A percentile compares a stretch with the other conserved stretches of the same genome.
These are phyloP conservation scores for Chaetoderma sp. DNA, from an alignment of 2,888 invertebrate species.

Conservation along the genomic window DNA sequence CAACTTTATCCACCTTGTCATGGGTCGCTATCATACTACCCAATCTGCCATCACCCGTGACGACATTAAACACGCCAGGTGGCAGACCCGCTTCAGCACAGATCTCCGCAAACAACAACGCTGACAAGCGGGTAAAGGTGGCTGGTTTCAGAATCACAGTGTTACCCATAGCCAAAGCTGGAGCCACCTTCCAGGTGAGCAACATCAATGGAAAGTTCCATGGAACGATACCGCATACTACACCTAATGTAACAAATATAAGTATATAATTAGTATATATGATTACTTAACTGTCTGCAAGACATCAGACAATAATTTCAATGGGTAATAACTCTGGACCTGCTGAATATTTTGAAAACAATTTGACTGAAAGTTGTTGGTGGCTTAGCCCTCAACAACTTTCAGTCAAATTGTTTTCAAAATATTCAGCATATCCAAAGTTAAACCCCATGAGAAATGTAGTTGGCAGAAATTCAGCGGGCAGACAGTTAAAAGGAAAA, in stretches of 20 bases:
- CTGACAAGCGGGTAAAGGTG: slow-evolving; percentile 68
- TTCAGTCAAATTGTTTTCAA: too few species aligned
- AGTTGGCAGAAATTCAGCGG: too few species aligned
- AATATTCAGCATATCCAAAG: too few species aligned
- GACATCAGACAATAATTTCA: too few species aligned
- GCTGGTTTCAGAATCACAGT: slow-evolving; percentile 71
- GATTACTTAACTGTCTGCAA: background rate
- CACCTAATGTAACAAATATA: slow-evolving; percentile 66
- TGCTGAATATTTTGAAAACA: too few species aligned
- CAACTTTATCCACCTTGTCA: slow-evolving; percentile 67
- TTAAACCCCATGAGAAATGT: too few species aligned
- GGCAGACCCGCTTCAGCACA: slow-evolving; percentile 72
- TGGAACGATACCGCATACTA: slow-evolving; percentile 70
- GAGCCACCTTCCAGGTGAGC: slow-evolving; percentile 71
- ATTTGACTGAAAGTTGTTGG: too few species aligned
- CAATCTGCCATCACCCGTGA: slow-evolving; percentile 67
- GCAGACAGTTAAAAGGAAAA: too few species aligned
- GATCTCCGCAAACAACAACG: slow-evolving; percentile 71
- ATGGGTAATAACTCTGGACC: too few species aligned
- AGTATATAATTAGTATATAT: background rate
- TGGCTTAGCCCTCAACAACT: too few species aligned
- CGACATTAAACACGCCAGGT: slow-evolving; percentile 70
- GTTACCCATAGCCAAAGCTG: slow-evolving; percentile 73
- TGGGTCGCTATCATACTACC: slow-evolving; percentile 65
- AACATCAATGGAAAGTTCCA: slow-evolving; percentile 71